Evolutionary conservation across 1,140 invertebrate genomes (phyloP), one percentile per base, ranked within the genome.

Genomic region (Oreohelix idahoensis): DNA sequence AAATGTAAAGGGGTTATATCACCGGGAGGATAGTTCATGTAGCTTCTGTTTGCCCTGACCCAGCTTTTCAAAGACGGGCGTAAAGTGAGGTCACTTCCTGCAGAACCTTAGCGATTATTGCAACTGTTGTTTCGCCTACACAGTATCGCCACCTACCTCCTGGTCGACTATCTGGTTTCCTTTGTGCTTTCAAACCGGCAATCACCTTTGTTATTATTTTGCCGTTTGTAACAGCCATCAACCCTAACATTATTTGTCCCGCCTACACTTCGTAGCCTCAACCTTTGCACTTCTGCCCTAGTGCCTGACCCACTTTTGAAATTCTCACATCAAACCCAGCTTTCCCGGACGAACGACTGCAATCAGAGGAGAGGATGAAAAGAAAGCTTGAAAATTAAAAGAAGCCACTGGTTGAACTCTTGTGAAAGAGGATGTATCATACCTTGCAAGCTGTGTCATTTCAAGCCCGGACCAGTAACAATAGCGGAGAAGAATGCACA

Each of bases 21-120:
- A 32, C 8, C 63, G 4, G 0, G 63, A 32, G 29, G 63, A 29
- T n/a, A 2, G 4, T n/a, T n/a, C n/a, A 8, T 66, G 5, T 35
- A 66, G 29, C 63, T 11, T 0, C 29, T 66, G 5, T 8, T 32
- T 11, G 8, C 1, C 29, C 29, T 66, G 10, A 10, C 26, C 26
- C 23, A 17, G 51, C 4, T n/a, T n/a, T n/a, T n/a, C n/a, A 23
- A 70, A 23, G 2, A 70, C 29, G 4, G 29, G 36, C 15, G 15
- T 70, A 26, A 73, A 42, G 36, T 42, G 36, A 73, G 71, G 71
- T 73, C 71, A 73, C 71, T 73, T 73, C 71, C 71, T 73, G 71
- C 71, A 73, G 36, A 13, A 42, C 38, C 71, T 73, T 45, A 8
- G 36, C n/a, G 63, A 29, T 66, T 32, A 32, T 66, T 66, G 63